These are phyloP conservation scores for Drosophila mercatorum DNA, from an alignment of 2,888 invertebrate species.

Conservation along the genomic window DNA sequence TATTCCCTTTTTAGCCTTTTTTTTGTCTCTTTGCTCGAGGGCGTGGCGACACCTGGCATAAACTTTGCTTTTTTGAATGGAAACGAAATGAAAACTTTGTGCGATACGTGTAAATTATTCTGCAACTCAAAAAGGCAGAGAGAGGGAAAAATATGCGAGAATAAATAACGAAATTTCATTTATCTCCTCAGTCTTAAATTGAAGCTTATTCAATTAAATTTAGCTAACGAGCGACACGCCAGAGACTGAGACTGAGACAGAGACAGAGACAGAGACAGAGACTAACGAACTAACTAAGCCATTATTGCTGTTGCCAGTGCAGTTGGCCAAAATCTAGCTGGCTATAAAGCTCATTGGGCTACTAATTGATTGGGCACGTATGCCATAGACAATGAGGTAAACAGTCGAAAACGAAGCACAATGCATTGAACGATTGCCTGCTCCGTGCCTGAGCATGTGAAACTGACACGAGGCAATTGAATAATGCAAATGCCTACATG, in stretches of 20 bases:
- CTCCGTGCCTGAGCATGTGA: slow-evolving; percentile 43
- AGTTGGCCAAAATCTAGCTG: slow-evolving; percentile 8
- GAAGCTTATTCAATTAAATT: background rate
- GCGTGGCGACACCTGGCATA: slow-evolving; percentile 35
- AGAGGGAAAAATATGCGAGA: too few species aligned
- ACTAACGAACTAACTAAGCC: background rate
- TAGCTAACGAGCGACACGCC: too few species aligned
- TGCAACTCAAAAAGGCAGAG: background rate
- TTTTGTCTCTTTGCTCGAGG: background rate
- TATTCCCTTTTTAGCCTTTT: slow-evolving; percentile 18
- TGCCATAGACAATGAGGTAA: slow-evolving; percentile 20
- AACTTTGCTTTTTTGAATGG: slow-evolving; percentile 19
- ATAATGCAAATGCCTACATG: slow-evolving; percentile 54
- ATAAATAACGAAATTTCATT: background rate
- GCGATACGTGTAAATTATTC: slow-evolving; percentile 1
- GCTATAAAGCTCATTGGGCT: slow-evolving; percentile 6
- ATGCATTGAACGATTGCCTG: slow-evolving; percentile 33
- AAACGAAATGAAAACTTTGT: slow-evolving; percentile 3
- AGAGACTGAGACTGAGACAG: background rate
- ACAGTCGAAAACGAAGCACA: slow-evolving; percentile 17
- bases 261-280: background rate
- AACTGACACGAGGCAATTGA: slow-evolving; percentile 44
- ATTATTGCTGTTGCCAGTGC: background rate
- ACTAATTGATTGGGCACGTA: slow-evolving; percentile 43
- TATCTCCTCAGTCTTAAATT: background rate